Conservation (phyloP, 1,140 invertebrate genomes). For the Agraylea sexmaculata region DNA sequence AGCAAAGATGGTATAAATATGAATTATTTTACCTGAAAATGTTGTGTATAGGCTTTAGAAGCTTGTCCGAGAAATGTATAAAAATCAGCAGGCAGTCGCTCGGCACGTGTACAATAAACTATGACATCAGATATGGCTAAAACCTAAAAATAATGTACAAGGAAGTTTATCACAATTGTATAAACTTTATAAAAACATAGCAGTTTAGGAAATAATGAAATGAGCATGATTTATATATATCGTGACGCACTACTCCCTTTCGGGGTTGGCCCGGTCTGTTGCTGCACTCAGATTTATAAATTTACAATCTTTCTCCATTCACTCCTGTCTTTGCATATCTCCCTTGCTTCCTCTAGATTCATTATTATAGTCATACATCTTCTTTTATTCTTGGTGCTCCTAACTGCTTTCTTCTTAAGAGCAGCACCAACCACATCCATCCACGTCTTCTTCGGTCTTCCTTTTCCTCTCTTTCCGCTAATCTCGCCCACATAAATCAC, state of each 20-base stretch:
- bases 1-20: slow-evolving; percentile 46
- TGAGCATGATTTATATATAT: neutral
- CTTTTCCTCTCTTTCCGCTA: too few relatives aligned
- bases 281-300: too few relatives aligned
- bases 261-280: neutral
- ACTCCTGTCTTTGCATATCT: too few relatives aligned
- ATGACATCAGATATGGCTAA: slow-evolving; percentile 74
- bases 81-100: slow-evolving; percentile 66
- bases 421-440: too few relatives aligned
- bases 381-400: too few relatives aligned
- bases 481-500: too few relatives aligned
- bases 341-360: too few relatives aligned
- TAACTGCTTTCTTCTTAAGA: too few relatives aligned
- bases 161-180: neutral
- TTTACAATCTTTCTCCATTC: too few relatives aligned
- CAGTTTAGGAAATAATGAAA: neutral
- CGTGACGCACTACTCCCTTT: neutral
- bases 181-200: neutral
- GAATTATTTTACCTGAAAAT: slow-evolving; percentile 51
- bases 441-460: too few relatives aligned
- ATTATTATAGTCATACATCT: too few relatives aligned
- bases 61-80: slow-evolving; percentile 71
- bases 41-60: slow-evolving; percentile 60
- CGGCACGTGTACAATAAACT: slow-evolving; percentile 66
- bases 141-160: slow-evolving; percentile 35